Evolutionary conservation across 2,797 vertebrate species (phyloP), one percentile per base, ranked within the genome.

Genomic region (Parauchenoglanis punctatus): DNA sequence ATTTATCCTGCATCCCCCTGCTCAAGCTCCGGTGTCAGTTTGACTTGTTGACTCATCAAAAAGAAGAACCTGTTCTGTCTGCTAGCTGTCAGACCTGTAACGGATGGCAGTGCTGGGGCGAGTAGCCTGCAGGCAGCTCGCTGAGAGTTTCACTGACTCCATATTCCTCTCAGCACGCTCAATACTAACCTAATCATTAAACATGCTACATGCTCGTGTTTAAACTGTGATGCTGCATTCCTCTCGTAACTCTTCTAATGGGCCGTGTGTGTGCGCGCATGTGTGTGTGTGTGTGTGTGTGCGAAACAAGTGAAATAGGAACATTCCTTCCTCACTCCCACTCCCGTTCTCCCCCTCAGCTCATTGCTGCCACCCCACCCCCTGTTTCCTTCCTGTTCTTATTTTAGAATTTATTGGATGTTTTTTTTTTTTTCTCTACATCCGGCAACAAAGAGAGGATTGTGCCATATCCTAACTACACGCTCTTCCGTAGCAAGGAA

Each of bases 341-440:
- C 96, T 96, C 95, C 91, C 56, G 65, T 59, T 81, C 63, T 73
- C 91, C 93, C 95, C 93, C 81, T 88, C 85, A 81, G 81, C 84
- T 78, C 63, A 49, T 52, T 95, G 82, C 94, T 95, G 94, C 95
- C 94, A 94, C 95, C 94, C 95, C 96, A 96, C 96, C 97, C 96
- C 97, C 97, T 95, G 96, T 97, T 99, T 99, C 98, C 98, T 99
- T 99, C 98, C 98, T 98, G 95, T 95, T 94, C 97, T 98, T 97
- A 98, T 98, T 98, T 98, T 99, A 99, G 97, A 97, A 96, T 95
- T 95, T 93, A 95, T 90, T 96, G 96, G 97, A 96, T 98, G 97
- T 31, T 40, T 40, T 40, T 97, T 98, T 98, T 97, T 97, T 87
- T 85, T 85, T 65, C 84, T 96, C 97, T 97, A 97, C 96, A 95